Evolutionary conservation across 2,797 vertebrate species (phyloP).

Genomic region (Eutrigla gurnardus): DNA sequence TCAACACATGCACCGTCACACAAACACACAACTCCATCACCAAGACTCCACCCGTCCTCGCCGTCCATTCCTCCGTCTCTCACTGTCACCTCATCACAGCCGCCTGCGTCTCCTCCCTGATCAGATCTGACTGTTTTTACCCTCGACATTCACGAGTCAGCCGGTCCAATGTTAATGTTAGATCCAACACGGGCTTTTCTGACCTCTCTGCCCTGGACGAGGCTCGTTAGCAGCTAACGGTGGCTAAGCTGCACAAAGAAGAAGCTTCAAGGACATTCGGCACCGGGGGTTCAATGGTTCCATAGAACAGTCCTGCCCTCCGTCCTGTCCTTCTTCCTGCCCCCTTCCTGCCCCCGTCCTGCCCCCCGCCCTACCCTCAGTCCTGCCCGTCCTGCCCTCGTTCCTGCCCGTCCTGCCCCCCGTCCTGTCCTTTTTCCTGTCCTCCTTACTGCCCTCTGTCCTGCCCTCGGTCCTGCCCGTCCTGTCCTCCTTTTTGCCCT

Average conservation of each 20-base stretch:
- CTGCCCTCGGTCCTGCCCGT: no score
- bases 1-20: slow-evolving; percentile 35
- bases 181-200: no score
- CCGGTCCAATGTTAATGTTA: slow-evolving; percentile 56
- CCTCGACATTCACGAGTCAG: slow-evolving; percentile 58
- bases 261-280: slow-evolving; percentile 70
- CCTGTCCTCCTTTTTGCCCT: no score
- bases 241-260: slow-evolving; percentile 69
- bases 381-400: no score
- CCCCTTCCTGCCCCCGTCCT: slow-evolving; percentile 16
- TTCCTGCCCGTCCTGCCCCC: no score
- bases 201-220: slow-evolving; percentile 31
- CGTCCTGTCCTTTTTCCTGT: no score
- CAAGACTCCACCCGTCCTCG: slow-evolving; percentile 45
- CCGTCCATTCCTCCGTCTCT: slow-evolving; percentile 49
- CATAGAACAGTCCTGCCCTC: slow-evolving; percentile 61
- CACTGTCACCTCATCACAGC: slow-evolving; percentile 55
- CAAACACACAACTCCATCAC: slow-evolving; percentile 54
- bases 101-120: slow-evolving; percentile 57
- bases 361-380: no score
- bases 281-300: slow-evolving; percentile 71
- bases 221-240: slow-evolving; percentile 73
- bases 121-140: slow-evolving; percentile 56
- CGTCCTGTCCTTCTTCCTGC: slow-evolving; percentile 57
- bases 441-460: no score